These are phyloP conservation scores for Schizopygopsis pylzovi DNA, from an alignment of 2,797 vertebrate species.

Conservation along the genomic window DNA sequence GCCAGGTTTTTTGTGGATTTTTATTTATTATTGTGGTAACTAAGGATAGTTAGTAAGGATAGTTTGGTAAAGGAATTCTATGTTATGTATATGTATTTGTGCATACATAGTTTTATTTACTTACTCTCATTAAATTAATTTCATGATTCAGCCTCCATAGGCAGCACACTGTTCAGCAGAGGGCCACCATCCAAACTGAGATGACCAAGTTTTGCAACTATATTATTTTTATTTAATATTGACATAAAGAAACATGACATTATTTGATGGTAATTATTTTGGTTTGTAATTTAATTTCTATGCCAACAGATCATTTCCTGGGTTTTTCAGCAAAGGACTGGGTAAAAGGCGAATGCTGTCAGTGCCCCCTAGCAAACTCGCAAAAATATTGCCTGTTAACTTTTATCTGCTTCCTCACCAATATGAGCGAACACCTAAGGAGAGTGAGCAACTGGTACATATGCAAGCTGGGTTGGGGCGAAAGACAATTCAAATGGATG, in stretches of 20 bases:
- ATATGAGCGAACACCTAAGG: constrained; percentile 28
- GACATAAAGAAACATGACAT: background rate
- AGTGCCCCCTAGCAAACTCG: background rate
- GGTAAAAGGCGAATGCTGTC: background rate
- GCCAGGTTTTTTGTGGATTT: no score
- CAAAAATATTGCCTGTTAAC: constrained; percentile 8
- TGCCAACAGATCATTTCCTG: constrained; percentile 20
- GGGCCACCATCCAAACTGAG: constrained; percentile 21
- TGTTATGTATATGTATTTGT: no score
- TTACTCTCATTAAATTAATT: no score
- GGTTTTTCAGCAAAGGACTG: background rate
- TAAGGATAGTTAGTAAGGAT: no score
- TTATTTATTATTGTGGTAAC: no score
- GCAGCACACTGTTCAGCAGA: background rate
- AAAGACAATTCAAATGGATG: constrained; percentile 14
- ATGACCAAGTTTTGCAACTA: constrained; percentile 21
- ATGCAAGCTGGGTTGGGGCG: constrained; percentile 26
- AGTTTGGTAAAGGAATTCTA: no score
- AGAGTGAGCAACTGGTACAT: constrained; percentile 37
- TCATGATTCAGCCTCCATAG: no score
- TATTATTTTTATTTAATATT: background rate
- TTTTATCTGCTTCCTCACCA: constrained; percentile 15
- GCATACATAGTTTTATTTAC: no score
- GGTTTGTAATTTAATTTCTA: background rate
- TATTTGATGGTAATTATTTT: constrained; percentile 11